Conservation (phyloP, 2,797 vertebrate genomes). For the Petrocephalus sullivani region DNA sequence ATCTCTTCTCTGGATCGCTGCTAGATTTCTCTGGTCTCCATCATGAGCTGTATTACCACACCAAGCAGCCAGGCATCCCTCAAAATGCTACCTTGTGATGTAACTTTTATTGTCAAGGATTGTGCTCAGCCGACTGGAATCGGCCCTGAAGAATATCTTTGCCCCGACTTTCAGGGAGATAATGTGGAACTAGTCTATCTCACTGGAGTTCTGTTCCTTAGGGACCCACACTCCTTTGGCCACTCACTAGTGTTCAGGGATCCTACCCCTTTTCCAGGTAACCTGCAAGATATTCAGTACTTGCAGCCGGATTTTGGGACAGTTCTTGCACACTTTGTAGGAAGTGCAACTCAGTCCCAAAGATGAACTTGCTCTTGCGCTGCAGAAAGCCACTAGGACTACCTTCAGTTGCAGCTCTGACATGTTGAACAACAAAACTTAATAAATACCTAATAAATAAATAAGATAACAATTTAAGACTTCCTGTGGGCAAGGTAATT, state of each 20-base stretch:
- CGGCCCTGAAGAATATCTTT: too few relatives aligned
- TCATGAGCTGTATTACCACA: neutral
- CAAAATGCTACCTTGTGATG: neutral
- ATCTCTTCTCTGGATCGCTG: neutral
- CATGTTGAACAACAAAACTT: neutral
- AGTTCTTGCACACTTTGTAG: neutral
- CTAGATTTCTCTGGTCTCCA: neutral
- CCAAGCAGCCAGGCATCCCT: neutral
- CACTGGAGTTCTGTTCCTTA: neutral
- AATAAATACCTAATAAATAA: neutral
- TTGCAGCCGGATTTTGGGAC: neutral
- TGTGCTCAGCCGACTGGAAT: neutral
- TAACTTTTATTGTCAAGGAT: neutral
- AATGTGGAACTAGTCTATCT: neutral
- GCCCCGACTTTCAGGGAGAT: too few relatives aligned
- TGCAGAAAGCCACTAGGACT: neutral
- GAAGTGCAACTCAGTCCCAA: neutral
- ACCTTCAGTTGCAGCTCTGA: neutral
- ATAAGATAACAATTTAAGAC: neutral
- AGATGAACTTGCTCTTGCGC: neutral
- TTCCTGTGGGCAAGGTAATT: neutral
- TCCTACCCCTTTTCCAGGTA: neutral
- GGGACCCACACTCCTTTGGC: neutral
- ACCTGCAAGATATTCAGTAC: neutral
- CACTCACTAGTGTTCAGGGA: neutral